Percentiles rank a stretch among this genome's conserved stretches.
Conservation (phyloP, 2,888 invertebrate genomes). For the Lithophane semibrunnea region DNA sequence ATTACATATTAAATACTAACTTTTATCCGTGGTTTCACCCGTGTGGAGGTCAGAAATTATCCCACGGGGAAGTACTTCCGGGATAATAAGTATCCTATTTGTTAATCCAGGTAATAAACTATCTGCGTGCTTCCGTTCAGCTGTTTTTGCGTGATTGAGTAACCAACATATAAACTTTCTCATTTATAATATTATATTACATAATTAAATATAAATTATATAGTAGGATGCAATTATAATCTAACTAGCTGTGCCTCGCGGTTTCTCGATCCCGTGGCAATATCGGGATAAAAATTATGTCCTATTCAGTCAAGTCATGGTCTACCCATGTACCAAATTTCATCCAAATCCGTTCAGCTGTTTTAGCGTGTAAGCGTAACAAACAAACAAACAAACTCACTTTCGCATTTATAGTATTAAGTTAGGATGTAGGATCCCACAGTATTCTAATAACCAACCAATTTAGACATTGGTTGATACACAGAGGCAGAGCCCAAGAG, state of each 20-base stretch:
- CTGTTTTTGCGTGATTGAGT: neutral
- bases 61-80: no score
- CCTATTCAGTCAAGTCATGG: no score
- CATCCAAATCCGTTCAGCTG: neutral
- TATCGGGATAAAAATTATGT: no score
- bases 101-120: no score
- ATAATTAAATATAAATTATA: neutral
- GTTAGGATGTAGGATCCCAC: neutral
- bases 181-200: neutral
- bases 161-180: neutral
- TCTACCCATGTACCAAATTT: no score
- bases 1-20: neutral
- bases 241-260: neutral
- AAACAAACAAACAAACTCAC: neutral
- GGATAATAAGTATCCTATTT: no score
- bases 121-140: neutral
- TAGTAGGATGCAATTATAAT: neutral
- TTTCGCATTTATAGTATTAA: neutral
- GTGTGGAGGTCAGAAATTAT: no score
- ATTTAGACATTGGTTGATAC: neutral
- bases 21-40: no score
- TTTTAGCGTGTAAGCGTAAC: neutral
- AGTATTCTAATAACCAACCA: neutral
- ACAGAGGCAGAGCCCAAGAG: neutral
- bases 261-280: no score